Evolutionary conservation across 2,113 vertebrate genomes (phyloP).

Genomic region (Xenotilapia longispinis): DNA sequence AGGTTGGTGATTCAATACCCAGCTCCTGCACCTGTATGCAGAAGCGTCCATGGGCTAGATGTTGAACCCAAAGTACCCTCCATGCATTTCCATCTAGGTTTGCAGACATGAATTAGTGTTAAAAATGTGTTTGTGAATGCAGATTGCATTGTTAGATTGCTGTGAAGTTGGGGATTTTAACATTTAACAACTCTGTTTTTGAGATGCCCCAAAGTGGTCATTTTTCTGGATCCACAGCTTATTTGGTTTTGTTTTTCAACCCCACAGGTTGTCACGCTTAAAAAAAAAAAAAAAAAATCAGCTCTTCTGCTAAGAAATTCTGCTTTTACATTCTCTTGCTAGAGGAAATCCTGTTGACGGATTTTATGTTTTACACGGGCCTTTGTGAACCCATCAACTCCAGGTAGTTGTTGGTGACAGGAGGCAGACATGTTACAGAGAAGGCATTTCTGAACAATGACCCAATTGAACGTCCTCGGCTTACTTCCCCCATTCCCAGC

Average conservation of each 20-base stretch:
- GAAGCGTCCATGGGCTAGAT: not conserved
- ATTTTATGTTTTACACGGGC: not conserved
- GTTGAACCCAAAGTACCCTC: not conserved
- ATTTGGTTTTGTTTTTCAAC: not conserved
- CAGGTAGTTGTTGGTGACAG: conserved; percentile 40
- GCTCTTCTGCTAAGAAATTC: not conserved
- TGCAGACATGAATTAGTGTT: not conserved
- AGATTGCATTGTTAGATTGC: not conserved
- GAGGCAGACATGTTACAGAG: conserved; percentile 43
- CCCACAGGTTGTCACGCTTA: too few relatives aligned
- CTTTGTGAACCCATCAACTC: not conserved
- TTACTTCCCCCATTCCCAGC: conserved; percentile 58
- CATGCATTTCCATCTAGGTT: not conserved
- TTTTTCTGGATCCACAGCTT: not conserved
- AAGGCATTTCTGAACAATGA: conserved; percentile 71
- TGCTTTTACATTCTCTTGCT: not conserved
- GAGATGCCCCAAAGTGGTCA: not conserved
- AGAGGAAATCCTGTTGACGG: not conserved
- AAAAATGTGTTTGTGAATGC: not conserved
- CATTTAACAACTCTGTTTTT: not conserved
- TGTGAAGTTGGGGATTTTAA: not conserved
- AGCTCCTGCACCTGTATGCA: not conserved
- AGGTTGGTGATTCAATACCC: not conserved
- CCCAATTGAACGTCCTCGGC: conserved; percentile 66
- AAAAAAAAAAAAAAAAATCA: not conserved